These are phyloP conservation scores for Pseudorectes ferrugineus DNA, from an alignment of 2,113 vertebrate species.

Conservation along the genomic window DNA sequence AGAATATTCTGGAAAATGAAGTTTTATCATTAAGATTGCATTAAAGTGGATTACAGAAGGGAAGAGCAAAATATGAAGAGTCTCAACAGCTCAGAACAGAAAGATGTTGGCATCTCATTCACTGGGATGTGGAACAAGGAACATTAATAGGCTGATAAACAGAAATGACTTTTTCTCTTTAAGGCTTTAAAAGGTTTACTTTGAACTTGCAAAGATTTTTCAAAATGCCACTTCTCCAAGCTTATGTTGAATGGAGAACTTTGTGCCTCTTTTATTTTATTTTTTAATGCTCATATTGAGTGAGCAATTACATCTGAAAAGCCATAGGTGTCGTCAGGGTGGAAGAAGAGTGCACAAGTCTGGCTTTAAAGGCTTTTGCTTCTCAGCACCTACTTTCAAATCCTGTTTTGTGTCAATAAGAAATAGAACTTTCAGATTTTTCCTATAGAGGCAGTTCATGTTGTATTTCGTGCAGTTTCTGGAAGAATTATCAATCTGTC, in stretches of 20 bases:
- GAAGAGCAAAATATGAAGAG: constrained; percentile 1
- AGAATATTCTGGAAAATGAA: constrained; percentile 29
- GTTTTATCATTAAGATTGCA: constrained; percentile 50
- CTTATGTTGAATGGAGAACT: not conserved
- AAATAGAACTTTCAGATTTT: not conserved
- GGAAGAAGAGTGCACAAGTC: not conserved
- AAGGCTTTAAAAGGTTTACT: constrained; percentile 47
- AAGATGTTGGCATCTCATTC: not conserved
- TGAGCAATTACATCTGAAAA: not conserved
- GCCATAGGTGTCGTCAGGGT: not conserved
- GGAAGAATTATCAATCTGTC: not conserved
- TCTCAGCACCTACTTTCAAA: not conserved
- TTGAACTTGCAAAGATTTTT: constrained; percentile 52
- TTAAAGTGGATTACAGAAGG: constrained; percentile 8
- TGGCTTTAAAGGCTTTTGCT: not conserved
- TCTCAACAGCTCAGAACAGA: constrained; percentile 16
- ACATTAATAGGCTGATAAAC: constrained; percentile 23
- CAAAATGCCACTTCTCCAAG: constrained; percentile 54
- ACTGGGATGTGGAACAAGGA: not conserved
- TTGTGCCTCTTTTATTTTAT: constrained; percentile 15
- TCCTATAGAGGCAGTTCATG: not conserved
- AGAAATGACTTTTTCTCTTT: constrained; percentile 30
- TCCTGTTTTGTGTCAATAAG: not conserved
- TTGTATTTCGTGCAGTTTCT: not conserved
- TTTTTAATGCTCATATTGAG: not conserved